phyloP scores from a whole-genome alignment of 2,888 invertebrate species.

The Psylliodes chrysocephalus region DNA sequence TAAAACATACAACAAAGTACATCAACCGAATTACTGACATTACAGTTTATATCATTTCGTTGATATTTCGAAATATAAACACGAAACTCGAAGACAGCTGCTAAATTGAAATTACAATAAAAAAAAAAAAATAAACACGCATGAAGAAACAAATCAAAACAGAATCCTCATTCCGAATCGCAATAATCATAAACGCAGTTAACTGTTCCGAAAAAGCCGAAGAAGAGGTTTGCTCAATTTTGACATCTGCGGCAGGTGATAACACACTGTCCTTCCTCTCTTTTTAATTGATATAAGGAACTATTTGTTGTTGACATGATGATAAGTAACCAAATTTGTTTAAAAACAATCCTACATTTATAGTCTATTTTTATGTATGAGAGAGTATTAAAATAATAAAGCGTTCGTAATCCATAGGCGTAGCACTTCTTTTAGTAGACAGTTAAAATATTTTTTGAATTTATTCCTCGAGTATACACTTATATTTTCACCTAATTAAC shows the following conservation, averaged over 20 bases:
- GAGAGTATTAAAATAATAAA: no score
- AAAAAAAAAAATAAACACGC: slow-evolving; percentile 4
- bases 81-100: slow-evolving; percentile 3
- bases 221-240: slow-evolving; percentile 32
- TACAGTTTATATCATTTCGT: background rate
- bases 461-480: no score
- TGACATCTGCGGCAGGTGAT: slow-evolving; percentile 43
- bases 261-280: slow-evolving; percentile 31
- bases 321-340: no score
- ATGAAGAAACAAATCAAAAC: slow-evolving; percentile 9
- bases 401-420: no score
- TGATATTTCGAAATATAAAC: background rate
- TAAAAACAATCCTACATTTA: no score
- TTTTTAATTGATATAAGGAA: slow-evolving; percentile 36
- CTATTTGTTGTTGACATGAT: slow-evolving; percentile 28
- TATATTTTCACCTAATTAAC: no score
- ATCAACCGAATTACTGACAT: background rate
- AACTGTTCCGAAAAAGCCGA: slow-evolving; percentile 24
- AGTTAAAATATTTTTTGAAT: no score
- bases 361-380: no score
- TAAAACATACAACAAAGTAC: background rate
- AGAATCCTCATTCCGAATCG: slow-evolving; percentile 10
- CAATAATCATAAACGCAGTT: slow-evolving; percentile 26
- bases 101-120: background rate
- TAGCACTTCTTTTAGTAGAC: no score